A percentile compares a stretch with the other conserved stretches of the same genome.
Evolutionary conservation across 2,113 vertebrate species (phyloP).

Genomic region (Hiodon alosoides): DNA sequence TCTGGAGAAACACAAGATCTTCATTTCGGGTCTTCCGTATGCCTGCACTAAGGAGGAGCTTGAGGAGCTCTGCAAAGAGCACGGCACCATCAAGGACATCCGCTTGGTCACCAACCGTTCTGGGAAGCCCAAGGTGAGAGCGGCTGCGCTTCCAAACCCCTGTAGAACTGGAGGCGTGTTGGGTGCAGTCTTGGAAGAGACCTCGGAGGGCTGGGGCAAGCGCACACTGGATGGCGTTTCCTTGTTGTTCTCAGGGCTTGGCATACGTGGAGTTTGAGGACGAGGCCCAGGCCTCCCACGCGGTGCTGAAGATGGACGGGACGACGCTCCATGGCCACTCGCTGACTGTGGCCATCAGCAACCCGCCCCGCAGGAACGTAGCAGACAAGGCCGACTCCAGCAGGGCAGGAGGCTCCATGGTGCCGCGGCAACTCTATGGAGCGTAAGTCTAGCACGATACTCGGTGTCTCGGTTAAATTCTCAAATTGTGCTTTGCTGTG

Average conservation of each 20-base stretch:
- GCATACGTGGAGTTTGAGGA: conserved; percentile 92
- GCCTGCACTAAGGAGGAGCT: conserved; percentile 85
- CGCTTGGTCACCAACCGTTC: conserved; percentile 90
- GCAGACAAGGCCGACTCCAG: conserved; percentile 54
- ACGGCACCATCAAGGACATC: conserved; percentile 80
- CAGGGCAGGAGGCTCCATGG: conserved; percentile 31
- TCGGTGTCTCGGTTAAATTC: neutral
- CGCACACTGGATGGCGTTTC: neutral
- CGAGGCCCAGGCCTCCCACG: conserved; percentile 82
- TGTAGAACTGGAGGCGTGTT: neutral
- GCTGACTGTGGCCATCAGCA: conserved; percentile 90
- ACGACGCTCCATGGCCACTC: conserved; percentile 67
- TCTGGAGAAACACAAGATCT: conserved; percentile 93
- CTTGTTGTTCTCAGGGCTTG: conserved; percentile 70
- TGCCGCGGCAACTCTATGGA: conserved; percentile 68
- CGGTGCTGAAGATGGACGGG: conserved; percentile 86
- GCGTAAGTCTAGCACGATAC: conserved; percentile 75
- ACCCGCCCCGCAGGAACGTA: conserved; percentile 75
- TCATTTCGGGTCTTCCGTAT: conserved; percentile 87
- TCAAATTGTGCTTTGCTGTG: neutral
- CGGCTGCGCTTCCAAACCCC: too few relatives aligned
- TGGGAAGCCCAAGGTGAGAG: conserved; percentile 86
- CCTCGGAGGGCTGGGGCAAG: neutral
- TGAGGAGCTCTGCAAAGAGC: conserved; percentile 72
- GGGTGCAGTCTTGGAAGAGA: neutral